phyloP scores from a whole-genome alignment of 1,140 invertebrate genomes.

The Lordiphosa clarofinis region DNA sequence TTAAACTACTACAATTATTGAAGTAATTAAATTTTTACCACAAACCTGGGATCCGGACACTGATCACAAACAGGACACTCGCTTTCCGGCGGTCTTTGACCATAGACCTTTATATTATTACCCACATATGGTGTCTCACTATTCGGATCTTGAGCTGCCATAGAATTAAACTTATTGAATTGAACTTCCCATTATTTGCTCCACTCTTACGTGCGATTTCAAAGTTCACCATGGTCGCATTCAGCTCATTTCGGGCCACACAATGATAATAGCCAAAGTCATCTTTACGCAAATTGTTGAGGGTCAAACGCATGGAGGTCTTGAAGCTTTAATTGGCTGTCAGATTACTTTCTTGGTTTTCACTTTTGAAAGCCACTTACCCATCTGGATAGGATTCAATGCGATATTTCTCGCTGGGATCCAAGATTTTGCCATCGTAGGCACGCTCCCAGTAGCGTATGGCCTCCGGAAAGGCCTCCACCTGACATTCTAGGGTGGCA shows the following conservation, averaged over 20 bases:
- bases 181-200: background rate
- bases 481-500: slow-evolving; percentile 89
- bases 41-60: slow-evolving; percentile 80
- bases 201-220: slow-evolving; percentile 84
- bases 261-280: slow-evolving; percentile 90
- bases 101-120: slow-evolving; percentile 80
- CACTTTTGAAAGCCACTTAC: slow-evolving; percentile 32
- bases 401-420: slow-evolving; percentile 85
- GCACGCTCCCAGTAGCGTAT: slow-evolving; percentile 91
- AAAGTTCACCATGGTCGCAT: slow-evolving; percentile 88
- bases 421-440: slow-evolving; percentile 86
- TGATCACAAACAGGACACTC: slow-evolving; percentile 82
- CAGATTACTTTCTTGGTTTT: background rate
- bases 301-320: slow-evolving; percentile 86
- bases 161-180: no score
- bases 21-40: no score
- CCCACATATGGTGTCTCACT: slow-evolving; percentile 76
- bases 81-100: slow-evolving; percentile 82
- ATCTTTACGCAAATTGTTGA: slow-evolving; percentile 83
- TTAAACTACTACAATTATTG: no score
- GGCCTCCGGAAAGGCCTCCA: slow-evolving; percentile 92
- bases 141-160: slow-evolving; percentile 72
- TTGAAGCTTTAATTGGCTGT: slow-evolving; percentile 47
- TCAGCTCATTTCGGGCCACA: slow-evolving; percentile 90
- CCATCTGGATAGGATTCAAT: slow-evolving; percentile 83